Conservation (phyloP, 2,888 invertebrate species). For the Marasmarcha lunaedactyla region DNA sequence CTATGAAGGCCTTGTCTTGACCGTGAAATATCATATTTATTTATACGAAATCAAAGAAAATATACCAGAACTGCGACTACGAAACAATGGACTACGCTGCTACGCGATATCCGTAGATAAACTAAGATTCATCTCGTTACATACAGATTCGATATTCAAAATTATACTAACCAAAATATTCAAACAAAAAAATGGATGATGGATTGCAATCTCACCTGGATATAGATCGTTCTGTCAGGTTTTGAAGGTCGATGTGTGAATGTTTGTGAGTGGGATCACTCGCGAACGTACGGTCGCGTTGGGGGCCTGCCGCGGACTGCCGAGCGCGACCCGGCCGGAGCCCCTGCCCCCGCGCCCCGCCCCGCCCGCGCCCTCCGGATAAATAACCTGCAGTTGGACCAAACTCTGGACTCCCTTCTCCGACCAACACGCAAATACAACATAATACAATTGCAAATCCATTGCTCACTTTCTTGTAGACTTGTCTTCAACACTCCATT, state of each 20-base stretch:
- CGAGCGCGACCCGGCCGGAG: conserved; percentile 62
- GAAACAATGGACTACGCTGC: conserved; percentile 4
- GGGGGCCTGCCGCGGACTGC: conserved; percentile 50
- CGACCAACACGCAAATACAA: background rate
- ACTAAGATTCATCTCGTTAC: no score
- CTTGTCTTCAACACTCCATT: background rate
- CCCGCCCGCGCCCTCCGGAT: conserved; percentile 53
- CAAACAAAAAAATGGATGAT: no score
- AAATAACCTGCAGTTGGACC: conserved; percentile 68
- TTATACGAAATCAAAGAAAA: no score
- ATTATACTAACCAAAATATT: no score
- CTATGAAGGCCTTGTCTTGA: conserved; percentile 45
- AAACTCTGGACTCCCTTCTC: conserved; percentile 48
- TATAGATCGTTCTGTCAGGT: conserved; percentile 58
- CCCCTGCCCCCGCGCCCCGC: conserved; percentile 31
- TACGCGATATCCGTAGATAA: conserved; percentile 1
- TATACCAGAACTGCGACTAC: background rate
- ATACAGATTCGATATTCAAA: no score
- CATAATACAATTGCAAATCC: background rate
- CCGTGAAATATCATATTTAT: conserved; percentile 38
- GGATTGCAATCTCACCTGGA: conserved; percentile 11
- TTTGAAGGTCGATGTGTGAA: conserved; percentile 59
- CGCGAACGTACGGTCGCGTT: conserved; percentile 23
- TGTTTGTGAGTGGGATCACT: conserved; percentile 27
- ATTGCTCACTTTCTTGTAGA: conserved; percentile 19